phyloP scores from a whole-genome alignment of 1,140 invertebrate genomes.

The Drosophila mauritiana region DNA sequence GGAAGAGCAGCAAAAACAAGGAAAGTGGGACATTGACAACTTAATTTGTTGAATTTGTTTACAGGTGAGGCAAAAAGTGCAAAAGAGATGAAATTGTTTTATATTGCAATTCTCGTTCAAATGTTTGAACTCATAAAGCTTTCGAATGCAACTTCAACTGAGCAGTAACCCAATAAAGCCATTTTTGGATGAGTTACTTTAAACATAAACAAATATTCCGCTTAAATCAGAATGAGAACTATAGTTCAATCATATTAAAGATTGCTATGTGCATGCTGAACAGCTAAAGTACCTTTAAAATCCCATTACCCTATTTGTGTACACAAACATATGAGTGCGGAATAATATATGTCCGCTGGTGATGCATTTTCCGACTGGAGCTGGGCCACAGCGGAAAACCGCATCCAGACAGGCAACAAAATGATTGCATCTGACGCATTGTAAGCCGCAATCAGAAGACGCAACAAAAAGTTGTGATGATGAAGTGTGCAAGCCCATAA shows the following conservation, averaged over 20 bases:
- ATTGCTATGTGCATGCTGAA: too few species aligned
- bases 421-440: constrained; percentile 56
- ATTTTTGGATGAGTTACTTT: too few species aligned
- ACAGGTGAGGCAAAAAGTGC: constrained; percentile 10
- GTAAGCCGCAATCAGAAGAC: constrained; percentile 39
- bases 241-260: too few species aligned
- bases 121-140: neutral
- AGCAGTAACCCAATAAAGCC: neutral
- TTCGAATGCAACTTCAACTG: neutral
- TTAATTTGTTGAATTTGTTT: constrained; percentile 45
- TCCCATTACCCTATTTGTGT: too few species aligned
- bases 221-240: too few species aligned
- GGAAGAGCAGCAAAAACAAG: neutral
- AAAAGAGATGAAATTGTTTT: constrained; percentile 3
- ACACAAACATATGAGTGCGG: neutral
- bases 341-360: neutral
- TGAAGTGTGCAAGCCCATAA: constrained; percentile 67
- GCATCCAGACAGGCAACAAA: constrained; percentile 62
- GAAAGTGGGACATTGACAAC: constrained; percentile 38
- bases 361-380: constrained; percentile 25
- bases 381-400: constrained; percentile 48
- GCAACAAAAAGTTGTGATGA: constrained; percentile 48
- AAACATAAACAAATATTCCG: too few species aligned
- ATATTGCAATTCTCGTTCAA: neutral
- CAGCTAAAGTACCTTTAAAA: too few species aligned